Evolutionary conservation across 2,113 vertebrate genomes (phyloP), one percentile per base, ranked within the genome.

Genomic region (Cygnus buccinator): DNA sequence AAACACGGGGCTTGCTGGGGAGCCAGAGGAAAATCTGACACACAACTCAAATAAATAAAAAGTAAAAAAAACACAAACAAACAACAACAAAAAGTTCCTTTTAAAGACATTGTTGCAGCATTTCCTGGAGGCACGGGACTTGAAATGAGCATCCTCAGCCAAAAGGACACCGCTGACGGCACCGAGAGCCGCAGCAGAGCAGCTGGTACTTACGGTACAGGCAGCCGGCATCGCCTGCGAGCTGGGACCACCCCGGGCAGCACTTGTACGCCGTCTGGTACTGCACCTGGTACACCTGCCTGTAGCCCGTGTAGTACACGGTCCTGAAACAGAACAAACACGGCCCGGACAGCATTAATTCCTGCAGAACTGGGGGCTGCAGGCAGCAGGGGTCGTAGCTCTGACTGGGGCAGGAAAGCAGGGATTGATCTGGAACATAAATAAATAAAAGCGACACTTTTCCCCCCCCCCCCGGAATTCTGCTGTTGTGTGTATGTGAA

Each of bases 201-300:
- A 2, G 33, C 3, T 0, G 10, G 41, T 76, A 99, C 99, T 99
- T 97, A 99, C 99, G 96, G 83, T 98, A 98, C 29, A 99, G 97
- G 59, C 99, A 99, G 62, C 99, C 99, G 0, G 97, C 96, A 16
- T 98, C 98, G 2, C 97, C 98, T 0, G 98, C 97, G 10, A 97
- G 98, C 90, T 98, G 99, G 58, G 98, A 98, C 99, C 99, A 99
- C 19, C 99, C 99, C 0, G 97, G 97, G 84, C 99, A 99, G 73
- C 99, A 99, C 92, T 98, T 98, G 96, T 98, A 97, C 5, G 98
- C 96, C 0, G 97, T 98, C 75, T 97, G 98, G 83, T 98, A 93
- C 37, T 98, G 98, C 90, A 98, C 78, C 39, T 94, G 65, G 96
- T 99, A 99, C 63, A 98, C 98, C 92, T 99, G 99, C 92, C 98